Evolutionary conservation across 1,140 invertebrate genomes (phyloP), one percentile per base, ranked within the genome.

Genomic region (Pachyrhynchus sulphureomaculatus): DNA sequence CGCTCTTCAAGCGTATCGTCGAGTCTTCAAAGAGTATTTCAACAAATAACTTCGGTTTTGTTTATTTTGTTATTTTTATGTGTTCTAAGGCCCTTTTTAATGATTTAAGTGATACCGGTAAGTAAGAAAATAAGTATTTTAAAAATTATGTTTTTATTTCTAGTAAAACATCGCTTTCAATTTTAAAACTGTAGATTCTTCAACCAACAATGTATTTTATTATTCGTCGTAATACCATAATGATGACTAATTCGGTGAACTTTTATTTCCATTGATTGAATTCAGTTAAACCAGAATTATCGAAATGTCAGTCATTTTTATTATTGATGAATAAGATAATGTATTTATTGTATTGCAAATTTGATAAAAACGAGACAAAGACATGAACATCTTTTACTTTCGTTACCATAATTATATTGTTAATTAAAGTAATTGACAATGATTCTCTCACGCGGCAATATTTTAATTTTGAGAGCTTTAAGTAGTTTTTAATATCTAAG

Each of bases 1-100:
- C 63, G 72, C 62, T 71, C 70, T 72, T 58, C 65, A 57, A 67
- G 68, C 72, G 69, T 73, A 69, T 71, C 69, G 64, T 66, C 69
- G 64, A 71, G 66, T 68, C 65, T 70, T 67, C 67, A 64, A 65
- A 65, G 64, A 64, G 64, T 68, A 68, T 68, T 66, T 66, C 62
- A 67, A 68, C 66, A 68, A 71, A 70, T 67, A 67, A 57, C 44
- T 70, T 17, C 61, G 66, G 63, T 49, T 66, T 64, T 65, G 62
- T 71, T 62, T 13, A 39, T 37, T 61, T 58, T 48, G 51, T 34
- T 54, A 33, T 32, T 63, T 69, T 68, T 71, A 69, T 71, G 69
- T 71, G 69, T 67, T 71, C 69, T 57, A 71, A 68, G 58, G 69
- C 69, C 23, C 52, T 71, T 44, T 71, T 71, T 65, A 61, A 71